Percentiles rank a stretch among this genome's conserved stretches.
These are phyloP conservation scores for Chrysolina americana DNA, from an alignment of 2,888 invertebrate species.

Conservation along the genomic window DNA sequence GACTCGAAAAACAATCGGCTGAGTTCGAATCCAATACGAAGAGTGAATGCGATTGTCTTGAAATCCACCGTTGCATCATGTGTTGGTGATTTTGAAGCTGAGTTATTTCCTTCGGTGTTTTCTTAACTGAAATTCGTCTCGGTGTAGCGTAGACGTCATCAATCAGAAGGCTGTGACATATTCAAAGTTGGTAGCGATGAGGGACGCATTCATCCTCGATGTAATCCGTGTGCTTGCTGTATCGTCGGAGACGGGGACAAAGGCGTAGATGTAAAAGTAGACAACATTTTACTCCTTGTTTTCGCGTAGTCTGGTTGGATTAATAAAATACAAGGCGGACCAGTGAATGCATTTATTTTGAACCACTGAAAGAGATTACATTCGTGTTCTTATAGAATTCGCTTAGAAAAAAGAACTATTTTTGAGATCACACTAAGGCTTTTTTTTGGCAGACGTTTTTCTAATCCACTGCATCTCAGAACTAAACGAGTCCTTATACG, in stretches of 20 bases:
- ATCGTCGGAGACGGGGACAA: background rate
- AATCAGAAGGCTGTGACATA: slow-evolving; percentile 39
- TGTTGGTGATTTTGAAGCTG: slow-evolving; percentile 30
- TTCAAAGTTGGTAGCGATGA: slow-evolving; percentile 40
- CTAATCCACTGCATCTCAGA: no score
- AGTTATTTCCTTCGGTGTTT: slow-evolving; percentile 33
- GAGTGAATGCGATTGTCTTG: background rate
- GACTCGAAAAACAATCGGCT: no score
- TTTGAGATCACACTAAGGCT: no score
- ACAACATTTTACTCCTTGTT: background rate
- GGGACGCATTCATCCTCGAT: slow-evolving; percentile 33
- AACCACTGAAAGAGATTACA: no score
- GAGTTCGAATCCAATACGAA: no score
- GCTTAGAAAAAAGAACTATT: no score
- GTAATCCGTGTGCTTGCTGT: slow-evolving; percentile 4
- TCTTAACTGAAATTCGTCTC: slow-evolving; percentile 37
- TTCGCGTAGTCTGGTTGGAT: background rate
- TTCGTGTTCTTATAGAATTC: no score
- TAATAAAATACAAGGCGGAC: no score
- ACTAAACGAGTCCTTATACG: no score
- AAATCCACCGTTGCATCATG: slow-evolving; percentile 28
- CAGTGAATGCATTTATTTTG: no score
- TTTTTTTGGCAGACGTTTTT: no score
- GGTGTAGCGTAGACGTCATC: slow-evolving; percentile 37
- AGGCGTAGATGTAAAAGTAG: slow-evolving; percentile 2